Base-by-base conservation (phyloP, 2,888 invertebrate species). In the Malacosoma neustria region DNA sequence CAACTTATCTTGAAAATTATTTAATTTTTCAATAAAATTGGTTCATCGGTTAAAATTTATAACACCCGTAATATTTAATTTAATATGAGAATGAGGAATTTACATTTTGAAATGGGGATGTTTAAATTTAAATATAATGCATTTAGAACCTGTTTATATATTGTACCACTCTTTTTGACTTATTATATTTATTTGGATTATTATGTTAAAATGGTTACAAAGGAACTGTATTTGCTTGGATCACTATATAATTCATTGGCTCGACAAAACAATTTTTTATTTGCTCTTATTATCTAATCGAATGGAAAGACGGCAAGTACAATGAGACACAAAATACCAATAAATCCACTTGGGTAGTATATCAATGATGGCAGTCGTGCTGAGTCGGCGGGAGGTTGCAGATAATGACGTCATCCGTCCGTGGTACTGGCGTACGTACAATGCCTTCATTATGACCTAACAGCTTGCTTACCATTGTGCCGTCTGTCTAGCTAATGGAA, bases 401-500 rank as follows among this genome's bases (percentile, higher is more conserved):
- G 60, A 66, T 75, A 74, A 74, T 75, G 73, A 72, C 72, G 70
- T 71, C 70, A 70, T 53, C 57, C 59, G 56, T 54, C 53, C 57
- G 63, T 59, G 64, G 51, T 48, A 49, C 49, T 49, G 48, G 46
- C 49, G 49, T 52, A 51, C 57, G 51, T 57, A 79, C 80, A 79
- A 79, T 76, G 64, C 72, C 72, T 74, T 79, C 76, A 79, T 79
- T 79, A 79, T 72, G 59, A 57, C 52, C 61, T 63, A 67, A 66
- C 72, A 70, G 72, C 76, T 75, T 72, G 74, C 77, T 72, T 70
- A 70, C 72, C 63, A 76, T 75, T 72, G 72, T 69, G 66, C 60
- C 46, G 59, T 48, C 57, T 61, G 61, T 64, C 66, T 61, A 40
- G 58, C 54, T 67, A 72, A 71, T 73, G 67, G 71, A 72, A 73